Conservation (phyloP, 2,113 vertebrate species). For the Phylloscopus trochiloides region DNA sequence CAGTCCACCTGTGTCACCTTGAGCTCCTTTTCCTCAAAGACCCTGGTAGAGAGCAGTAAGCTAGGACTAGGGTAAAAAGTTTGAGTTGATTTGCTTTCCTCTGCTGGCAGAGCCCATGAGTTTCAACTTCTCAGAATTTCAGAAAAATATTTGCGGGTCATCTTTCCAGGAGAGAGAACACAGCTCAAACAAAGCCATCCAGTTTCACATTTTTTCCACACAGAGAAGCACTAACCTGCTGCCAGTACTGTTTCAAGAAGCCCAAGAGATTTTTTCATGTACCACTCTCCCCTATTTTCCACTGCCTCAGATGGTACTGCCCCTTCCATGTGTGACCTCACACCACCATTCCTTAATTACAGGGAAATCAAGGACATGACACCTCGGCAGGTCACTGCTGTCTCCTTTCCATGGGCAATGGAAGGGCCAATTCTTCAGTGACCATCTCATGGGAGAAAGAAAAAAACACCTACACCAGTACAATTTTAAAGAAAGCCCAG, state of each 20-base stretch:
- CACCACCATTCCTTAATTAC: background rate
- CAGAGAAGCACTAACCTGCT: background rate
- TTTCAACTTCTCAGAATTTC: background rate
- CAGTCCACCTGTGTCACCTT: conserved; percentile 2
- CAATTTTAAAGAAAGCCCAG: background rate
- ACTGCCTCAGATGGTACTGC: background rate
- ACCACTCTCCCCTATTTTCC: background rate
- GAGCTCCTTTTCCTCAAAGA: conserved; percentile 26
- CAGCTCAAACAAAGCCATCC: background rate
- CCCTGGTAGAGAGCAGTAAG: background rate
- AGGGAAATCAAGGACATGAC: background rate
- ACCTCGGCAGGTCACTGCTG: background rate
- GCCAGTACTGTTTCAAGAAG: background rate
- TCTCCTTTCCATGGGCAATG: background rate
- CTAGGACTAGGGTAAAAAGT: background rate
- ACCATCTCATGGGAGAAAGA: background rate
- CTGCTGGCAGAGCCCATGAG: background rate
- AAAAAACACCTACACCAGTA: background rate
- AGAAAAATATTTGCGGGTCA: background rate
- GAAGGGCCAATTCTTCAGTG: background rate
- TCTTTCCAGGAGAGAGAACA: background rate
- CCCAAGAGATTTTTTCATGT: background rate
- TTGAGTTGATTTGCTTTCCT: background rate
- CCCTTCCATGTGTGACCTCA: background rate
- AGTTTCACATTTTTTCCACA: background rate